Base-by-base conservation (phyloP, 2,888 invertebrate species). In the Parascotia fuliginaria region DNA sequence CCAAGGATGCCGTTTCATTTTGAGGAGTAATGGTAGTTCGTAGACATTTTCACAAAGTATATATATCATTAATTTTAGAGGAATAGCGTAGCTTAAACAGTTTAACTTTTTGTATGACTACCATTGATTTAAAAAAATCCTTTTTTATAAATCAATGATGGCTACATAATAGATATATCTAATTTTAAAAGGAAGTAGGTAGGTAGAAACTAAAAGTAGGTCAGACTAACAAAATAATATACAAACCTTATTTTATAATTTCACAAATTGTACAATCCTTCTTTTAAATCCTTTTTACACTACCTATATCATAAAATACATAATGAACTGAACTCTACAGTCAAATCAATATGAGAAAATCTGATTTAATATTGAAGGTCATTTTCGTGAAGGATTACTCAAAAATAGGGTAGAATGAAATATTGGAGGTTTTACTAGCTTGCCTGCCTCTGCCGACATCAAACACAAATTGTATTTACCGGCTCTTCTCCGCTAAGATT, bases 331-430 rank as follows among this genome's bases (percentile, higher is more conserved):
- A 43, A 38, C 6, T 7, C 9, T 50, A 41, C 38, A 49, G 38
- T 16, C 14, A 45, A 29, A 43, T 32, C 34, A 50, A 29, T 41
- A 33, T 32, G 39, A 36, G 29, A 22, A 36, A 44, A 42, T 52
- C 39, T 52, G 41, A 62, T 44, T 36, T 36, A 33, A 16, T 19
- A 39, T 33, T 52, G 16, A 40, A 40, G 42, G 36, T 16, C 47
- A 40, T 41, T 52, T 52, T 46, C 51, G 34, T 48, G 45, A 62
- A 51, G 42, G 47, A 42, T 47, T 62, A 47, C 36, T 31, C 36
- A 44, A 33, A 44, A 62, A 42, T 62, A 57, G 42, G 46, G 42
- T 62, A 41, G 15, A 33, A 14, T 12, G 28, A 34, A 27, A 31
- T 34, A 28, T 33, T 37, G 28, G 36, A 46, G 24, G 27, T 19